phyloP scores from a whole-genome alignment of 2,888 invertebrate genomes.

The Aplocera efformata region DNA sequence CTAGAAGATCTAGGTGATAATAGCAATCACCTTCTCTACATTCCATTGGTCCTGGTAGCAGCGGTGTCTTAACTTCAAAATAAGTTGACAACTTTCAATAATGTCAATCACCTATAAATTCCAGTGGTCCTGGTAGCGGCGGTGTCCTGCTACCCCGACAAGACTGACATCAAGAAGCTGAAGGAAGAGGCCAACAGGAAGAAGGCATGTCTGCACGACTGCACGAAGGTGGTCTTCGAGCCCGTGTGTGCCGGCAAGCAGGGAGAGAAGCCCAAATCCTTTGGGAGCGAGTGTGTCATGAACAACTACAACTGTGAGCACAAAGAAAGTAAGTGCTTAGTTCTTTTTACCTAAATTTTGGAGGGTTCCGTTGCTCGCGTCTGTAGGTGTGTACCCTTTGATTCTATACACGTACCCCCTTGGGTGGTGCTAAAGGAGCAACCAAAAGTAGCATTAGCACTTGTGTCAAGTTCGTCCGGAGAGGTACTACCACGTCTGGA shows the following conservation, averaged over 20 bases:
- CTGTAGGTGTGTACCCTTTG: too few species aligned
- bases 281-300: conserved; percentile 83
- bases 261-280: conserved; percentile 78
- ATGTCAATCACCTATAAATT: conserved; percentile 26
- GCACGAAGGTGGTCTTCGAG: conserved; percentile 67
- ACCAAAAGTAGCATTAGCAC: too few species aligned
- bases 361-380: too few species aligned
- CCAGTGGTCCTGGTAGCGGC: conserved; percentile 63
- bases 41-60: too few species aligned
- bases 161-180: conserved; percentile 80
- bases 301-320: conserved; percentile 84
- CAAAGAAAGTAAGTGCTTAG: conserved; percentile 77
- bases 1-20: too few species aligned
- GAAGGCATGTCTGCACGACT: conserved; percentile 80
- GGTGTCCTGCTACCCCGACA: conserved; percentile 76
- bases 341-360: too few species aligned
- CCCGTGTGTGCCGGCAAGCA: conserved; percentile 84
- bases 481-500: too few species aligned
- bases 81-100: neutral
- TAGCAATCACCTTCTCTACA: too few species aligned
- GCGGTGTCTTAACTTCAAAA: too few species aligned
- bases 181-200: conserved; percentile 79
- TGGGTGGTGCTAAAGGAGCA: too few species aligned
- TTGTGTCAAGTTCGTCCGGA: too few species aligned
- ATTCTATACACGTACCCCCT: too few species aligned